phyloP scores from a whole-genome alignment of 2,113 vertebrate genomes.

The Rhinolophus sinicus region DNA sequence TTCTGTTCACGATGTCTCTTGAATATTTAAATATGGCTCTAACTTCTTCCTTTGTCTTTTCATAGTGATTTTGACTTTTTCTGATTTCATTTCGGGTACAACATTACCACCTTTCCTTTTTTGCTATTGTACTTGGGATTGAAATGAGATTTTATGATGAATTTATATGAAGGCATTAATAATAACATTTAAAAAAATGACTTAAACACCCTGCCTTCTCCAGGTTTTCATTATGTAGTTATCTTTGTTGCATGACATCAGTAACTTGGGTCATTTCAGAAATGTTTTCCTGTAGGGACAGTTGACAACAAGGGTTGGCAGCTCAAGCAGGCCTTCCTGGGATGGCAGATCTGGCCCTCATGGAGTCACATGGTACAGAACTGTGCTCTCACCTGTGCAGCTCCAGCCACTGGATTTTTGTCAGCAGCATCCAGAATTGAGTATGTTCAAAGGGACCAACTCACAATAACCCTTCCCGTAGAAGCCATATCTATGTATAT shows the following conservation, averaged over 20 bases:
- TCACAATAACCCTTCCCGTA: background rate
- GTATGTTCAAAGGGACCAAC: background rate
- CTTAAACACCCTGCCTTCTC: background rate
- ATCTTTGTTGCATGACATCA: background rate
- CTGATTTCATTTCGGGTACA: background rate
- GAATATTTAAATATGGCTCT: background rate
- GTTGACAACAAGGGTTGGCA: background rate
- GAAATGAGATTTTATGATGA: background rate
- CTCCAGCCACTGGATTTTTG: background rate
- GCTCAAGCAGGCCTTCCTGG: background rate
- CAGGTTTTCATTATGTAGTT: background rate
- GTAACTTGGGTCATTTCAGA: constrained; percentile 17
- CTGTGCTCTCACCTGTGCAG: background rate
- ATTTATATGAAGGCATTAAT: background rate
- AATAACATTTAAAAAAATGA: background rate
- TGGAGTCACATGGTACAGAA: background rate
- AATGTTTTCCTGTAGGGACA: background rate
- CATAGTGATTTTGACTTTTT: constrained; percentile 41
- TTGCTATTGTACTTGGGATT: background rate
- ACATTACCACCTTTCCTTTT: background rate
- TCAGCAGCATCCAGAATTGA: background rate
- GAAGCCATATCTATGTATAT: background rate
- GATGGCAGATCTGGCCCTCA: background rate
- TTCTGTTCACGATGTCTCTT: background rate
- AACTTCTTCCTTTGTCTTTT: constrained; percentile 22